These are phyloP conservation scores for Limonius californicus DNA, from an alignment of 1,140 invertebrate genomes.

Conservation along the genomic window DNA sequence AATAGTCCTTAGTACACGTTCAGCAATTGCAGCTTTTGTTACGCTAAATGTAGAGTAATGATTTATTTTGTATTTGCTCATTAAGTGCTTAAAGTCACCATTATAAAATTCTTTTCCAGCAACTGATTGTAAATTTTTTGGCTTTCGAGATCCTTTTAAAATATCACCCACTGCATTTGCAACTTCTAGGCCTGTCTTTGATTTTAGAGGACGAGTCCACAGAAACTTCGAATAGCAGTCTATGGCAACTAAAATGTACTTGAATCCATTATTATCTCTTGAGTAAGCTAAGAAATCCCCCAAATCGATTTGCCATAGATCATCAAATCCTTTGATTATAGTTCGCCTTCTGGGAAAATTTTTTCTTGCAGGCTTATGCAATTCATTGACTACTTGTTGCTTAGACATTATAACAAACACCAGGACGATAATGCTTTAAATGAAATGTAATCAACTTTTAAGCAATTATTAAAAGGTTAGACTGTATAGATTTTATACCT, in stretches of 20 bases:
- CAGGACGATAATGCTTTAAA: too few species aligned
- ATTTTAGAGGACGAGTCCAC: conserved; percentile 49
- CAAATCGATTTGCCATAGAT: conserved; percentile 47
- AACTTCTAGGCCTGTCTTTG: conserved; percentile 40
- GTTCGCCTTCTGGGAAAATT: conserved; percentile 41
- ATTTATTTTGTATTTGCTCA: conserved; percentile 45
- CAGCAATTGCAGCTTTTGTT: conserved; percentile 49
- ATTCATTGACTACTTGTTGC: conserved; percentile 43
- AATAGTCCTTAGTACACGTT: conserved; percentile 50
- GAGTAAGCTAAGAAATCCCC: conserved; percentile 43
- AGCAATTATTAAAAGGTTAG: too few species aligned
- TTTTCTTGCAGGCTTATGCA: conserved; percentile 42
- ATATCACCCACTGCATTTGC: conserved; percentile 33
- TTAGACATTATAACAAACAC: too few species aligned
- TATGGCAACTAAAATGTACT: conserved; percentile 49
- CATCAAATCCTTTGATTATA: conserved; percentile 43
- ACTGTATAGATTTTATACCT: too few species aligned
- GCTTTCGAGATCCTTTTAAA: conserved; percentile 31
- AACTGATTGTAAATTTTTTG: conserved; percentile 49
- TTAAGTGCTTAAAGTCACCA: conserved; percentile 33
- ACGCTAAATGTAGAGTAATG: conserved; percentile 47
- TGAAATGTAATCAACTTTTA: too few species aligned
- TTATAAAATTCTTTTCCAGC: conserved; percentile 48
- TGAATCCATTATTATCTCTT: conserved; percentile 44
- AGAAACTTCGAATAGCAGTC: conserved; percentile 48